Evolutionary conservation across 2,888 invertebrate species (phyloP).

Genomic region (Nipponacmea schrenckii): DNA sequence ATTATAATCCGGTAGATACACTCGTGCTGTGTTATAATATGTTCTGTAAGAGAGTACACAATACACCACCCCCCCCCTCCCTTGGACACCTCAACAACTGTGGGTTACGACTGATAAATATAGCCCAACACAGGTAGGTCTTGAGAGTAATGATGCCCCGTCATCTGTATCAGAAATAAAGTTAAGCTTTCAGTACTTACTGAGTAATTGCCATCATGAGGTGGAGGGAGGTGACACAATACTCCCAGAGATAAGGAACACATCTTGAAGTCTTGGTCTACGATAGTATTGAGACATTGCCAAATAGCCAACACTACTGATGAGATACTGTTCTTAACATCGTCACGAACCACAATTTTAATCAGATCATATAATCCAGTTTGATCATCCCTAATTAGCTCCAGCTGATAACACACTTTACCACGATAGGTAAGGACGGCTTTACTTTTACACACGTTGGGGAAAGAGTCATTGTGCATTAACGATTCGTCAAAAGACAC

Average conservation of each 20-base stretch:
- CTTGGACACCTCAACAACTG: too few relatives aligned
- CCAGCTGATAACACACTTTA: constrained; percentile 34
- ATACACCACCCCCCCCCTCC: too few relatives aligned
- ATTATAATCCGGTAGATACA: too few relatives aligned
- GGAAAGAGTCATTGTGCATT: constrained; percentile 25
- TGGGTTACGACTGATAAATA: too few relatives aligned
- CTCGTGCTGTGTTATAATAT: too few relatives aligned
- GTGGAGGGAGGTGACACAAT: constrained; percentile 33
- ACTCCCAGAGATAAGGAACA: constrained; percentile 37
- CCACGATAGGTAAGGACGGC: constrained; percentile 36
- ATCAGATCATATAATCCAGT: constrained; percentile 26
- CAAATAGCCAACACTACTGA: constrained; percentile 16
- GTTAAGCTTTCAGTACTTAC: not conserved
- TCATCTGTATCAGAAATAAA: too few relatives aligned
- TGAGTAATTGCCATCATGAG: constrained; percentile 23
- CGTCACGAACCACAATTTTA: constrained; percentile 29
- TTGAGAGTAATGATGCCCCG: too few relatives aligned
- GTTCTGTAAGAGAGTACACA: too few relatives aligned
- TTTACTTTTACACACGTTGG: constrained; percentile 32
- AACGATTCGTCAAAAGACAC: constrained; percentile 25
- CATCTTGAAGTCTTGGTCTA: constrained; percentile 34
- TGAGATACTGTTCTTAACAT: not conserved
- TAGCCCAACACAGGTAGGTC: too few relatives aligned
- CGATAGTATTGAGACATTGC: constrained; percentile 29
- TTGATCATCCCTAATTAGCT: constrained; percentile 25